Percentiles rank a stretch among this genome's conserved stretches.
These are phyloP conservation scores for Calyptommatus sinebrachiatus DNA, from an alignment of 2,113 vertebrate species.

Conservation along the genomic window DNA sequence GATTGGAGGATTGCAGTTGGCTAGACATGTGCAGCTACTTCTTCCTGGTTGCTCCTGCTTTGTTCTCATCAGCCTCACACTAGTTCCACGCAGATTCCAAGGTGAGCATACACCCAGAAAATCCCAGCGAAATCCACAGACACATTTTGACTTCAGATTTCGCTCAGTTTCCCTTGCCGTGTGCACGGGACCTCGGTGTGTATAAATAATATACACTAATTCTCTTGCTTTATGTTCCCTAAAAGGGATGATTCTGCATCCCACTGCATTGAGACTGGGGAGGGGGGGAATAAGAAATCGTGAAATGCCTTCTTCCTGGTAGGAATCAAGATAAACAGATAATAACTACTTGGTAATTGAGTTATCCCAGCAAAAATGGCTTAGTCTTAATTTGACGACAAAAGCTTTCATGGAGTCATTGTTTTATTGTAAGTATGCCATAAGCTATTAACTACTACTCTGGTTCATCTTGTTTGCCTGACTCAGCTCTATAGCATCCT, in stretches of 20 bases:
- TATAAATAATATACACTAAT: too few relatives aligned
- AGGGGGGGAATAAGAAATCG: background rate
- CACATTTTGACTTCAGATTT: too few relatives aligned
- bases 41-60: too few relatives aligned
- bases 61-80: too few relatives aligned
- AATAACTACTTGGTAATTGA: constrained; percentile 66
- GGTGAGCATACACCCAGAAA: too few relatives aligned
- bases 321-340: constrained; percentile 62
- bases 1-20: too few relatives aligned
- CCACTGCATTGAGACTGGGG: background rate
- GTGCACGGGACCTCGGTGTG: too few relatives aligned
- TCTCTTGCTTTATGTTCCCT: background rate
- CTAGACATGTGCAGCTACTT: too few relatives aligned
- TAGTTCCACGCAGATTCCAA: too few relatives aligned
- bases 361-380: constrained; percentile 66
- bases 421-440: constrained; percentile 49
- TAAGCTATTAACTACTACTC: constrained; percentile 55
- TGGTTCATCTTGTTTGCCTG: constrained; percentile 59
- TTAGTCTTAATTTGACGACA: constrained; percentile 64
- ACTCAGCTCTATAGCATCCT: constrained; percentile 65
- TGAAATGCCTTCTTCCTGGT: constrained; percentile 36
- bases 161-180: too few relatives aligned
- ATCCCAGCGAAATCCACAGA: too few relatives aligned
- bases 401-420: constrained; percentile 57
- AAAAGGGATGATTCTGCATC: background rate